Percentiles rank a stretch among this genome's conserved stretches.
Evolutionary conservation across 2,888 invertebrate genomes (phyloP).

Genomic region (Patella depressa): DNA sequence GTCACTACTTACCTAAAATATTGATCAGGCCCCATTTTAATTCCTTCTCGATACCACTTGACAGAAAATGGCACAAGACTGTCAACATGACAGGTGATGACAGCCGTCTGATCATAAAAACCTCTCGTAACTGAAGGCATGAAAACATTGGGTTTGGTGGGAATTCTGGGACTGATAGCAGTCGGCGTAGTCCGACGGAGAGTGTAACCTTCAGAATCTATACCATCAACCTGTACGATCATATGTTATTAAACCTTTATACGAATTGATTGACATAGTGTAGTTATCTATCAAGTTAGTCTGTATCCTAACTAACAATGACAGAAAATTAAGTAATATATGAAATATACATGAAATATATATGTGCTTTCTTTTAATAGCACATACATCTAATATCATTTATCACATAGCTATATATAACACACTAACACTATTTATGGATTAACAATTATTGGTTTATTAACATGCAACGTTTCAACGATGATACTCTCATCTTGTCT

Average conservation of each 20-base stretch:
- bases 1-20: conserved; percentile 66
- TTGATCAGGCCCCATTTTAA: conserved; percentile 69
- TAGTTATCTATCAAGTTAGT: no score
- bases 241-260: neutral
- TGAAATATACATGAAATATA: neutral
- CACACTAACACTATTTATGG: no score
- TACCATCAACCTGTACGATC: conserved; percentile 76
- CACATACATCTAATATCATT: no score
- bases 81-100: conserved; percentile 76
- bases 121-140: conserved; percentile 70
- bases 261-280: no score
- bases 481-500: no score
- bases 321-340: neutral
- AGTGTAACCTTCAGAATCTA: conserved; percentile 76
- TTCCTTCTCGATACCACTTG: conserved; percentile 74
- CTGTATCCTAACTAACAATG: no score
- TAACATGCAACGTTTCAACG: no score
- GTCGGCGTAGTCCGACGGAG: conserved; percentile 79
- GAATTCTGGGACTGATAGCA: conserved; percentile 77
- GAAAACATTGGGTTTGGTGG: conserved; percentile 76
- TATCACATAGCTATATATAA: no score
- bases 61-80: conserved; percentile 78
- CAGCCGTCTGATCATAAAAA: conserved; percentile 73
- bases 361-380: no score
- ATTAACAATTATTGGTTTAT: no score